Base-by-base conservation (phyloP, 37 sponge, comb jelly and placozoan species). In the Cladorhizidae sp. region DNA sequence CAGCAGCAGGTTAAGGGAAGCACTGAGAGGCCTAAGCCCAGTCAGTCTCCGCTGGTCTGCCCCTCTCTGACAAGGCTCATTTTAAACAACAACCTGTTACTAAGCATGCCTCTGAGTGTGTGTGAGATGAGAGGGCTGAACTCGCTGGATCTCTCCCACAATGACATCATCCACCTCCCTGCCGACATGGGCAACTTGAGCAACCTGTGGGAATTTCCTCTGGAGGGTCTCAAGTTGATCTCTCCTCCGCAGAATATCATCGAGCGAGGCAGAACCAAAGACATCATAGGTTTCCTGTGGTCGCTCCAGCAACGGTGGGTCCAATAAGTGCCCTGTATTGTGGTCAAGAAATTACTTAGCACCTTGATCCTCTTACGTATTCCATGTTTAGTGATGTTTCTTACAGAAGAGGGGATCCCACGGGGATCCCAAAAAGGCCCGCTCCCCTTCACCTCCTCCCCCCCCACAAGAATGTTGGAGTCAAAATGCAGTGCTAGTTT, bases 211-310 rank as follows among this genome's bases (percentile, higher is more conserved):
- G 93, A 94, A 59, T 84, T 94, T 62, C 89, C 89, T 18, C 72
- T 91, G 7, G 83, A 74, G 20, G 95, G 95, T 1, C 83, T 94
- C 64, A 72, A 88, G 76, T 86, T 94, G 11, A 88, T 91, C 40
- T 87, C 80, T 59, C 95, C 95, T 32, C 92, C 95, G 15, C 93
- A 87, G 64, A 88, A 90, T 32, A 87, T 94, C 49, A 83, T 94
- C 21, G 95, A 87, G 67, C 77, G 86, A 38, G 89, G 89, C 42
- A 94, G 77, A 67, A 83, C 85, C 31, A 87, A 91, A 45, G 95
- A 91, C 73, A 94, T 94, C 61, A 91, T 91, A 64, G 92, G 92
- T 1, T 94, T 88, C 71, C 83, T 94, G 28, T 88, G 82, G 86
- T 94, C 92, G 0, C 76, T 90, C 25, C 69, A 80, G 54, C 89